Evolutionary conservation across 2,113 vertebrate species (phyloP), one percentile per base, ranked within the genome.

Genomic region (Gopherus flavomarginatus): DNA sequence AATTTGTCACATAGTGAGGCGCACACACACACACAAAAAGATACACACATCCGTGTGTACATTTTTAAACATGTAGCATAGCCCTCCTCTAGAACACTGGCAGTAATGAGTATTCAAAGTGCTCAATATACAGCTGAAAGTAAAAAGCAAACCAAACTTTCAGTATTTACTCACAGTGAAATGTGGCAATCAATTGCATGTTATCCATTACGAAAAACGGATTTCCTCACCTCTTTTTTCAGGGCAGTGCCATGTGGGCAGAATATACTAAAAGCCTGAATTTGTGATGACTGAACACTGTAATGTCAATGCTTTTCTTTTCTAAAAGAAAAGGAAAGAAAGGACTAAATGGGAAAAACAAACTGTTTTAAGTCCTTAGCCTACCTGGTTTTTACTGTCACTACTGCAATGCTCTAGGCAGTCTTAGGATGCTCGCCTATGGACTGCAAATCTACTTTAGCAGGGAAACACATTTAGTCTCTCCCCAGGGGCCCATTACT

Each of bases 61-160:
- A 7, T 56, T 81, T 49, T 53, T 10, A 38, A 81, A n/a, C 2
- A 0, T 22, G 8, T 14, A 85, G 77, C n/a, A 11, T 80, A 44
- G n/a, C 6, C 69, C 95, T 81, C 83, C 90, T 83, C 83, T 27
- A 4, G 87, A 83, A 0, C 0, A 88, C 42, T 49, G 72, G 47
- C 5, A 7, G 47, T 5, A 31, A 89, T 35, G n/a, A 53, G 11
- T 0, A 0, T 53, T 81, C 85, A 8, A 69, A 92, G 62, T 0
- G 75, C 11, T 47, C 42, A 4, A 47, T 14, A 78, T 22, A 14
- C 4, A 6, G 12, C 75, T 16, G 75, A 78, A 77, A 77, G 24
- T 44, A 38, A 77, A 44, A 44, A 19, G 0, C 19, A 72, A 92
- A 57, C 11, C n/a, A 78, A 24, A 8, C 4, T 56, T 31, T 4